Evolutionary conservation across 1,140 invertebrate genomes (phyloP).

Genomic region (Calliphora vicina): DNA sequence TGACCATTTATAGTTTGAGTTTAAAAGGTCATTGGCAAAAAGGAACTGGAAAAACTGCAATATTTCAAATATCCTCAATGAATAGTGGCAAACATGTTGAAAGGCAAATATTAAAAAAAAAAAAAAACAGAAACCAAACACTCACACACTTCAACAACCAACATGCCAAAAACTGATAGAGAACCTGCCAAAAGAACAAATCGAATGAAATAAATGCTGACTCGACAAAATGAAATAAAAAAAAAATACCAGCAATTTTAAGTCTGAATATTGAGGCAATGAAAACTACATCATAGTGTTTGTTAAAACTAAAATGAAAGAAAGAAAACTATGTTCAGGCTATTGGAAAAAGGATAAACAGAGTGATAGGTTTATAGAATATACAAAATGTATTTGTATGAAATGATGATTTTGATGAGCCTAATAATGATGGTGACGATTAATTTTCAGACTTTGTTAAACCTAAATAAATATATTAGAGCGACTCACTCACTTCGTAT

Average conservation of each 20-base stretch:
- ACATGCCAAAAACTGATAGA: conserved; percentile 5
- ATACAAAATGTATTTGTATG: no score
- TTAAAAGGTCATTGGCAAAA: conserved; percentile 5
- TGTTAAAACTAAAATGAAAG: no score
- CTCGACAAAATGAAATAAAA: not conserved
- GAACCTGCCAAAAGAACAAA: not conserved
- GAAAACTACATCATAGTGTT: not conserved
- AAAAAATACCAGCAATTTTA: not conserved
- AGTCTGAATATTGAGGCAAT: not conserved
- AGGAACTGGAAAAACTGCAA: not conserved
- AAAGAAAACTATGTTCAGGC: no score
- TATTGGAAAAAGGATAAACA: no score
- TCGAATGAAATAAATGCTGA: not conserved
- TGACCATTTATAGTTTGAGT: not conserved
- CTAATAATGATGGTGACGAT: no score
- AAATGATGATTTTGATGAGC: no score
- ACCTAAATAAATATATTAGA: no score
- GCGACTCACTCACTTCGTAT: no score
- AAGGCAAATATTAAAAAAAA: not conserved
- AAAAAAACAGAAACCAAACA: no score
- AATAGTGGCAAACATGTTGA: not conserved
- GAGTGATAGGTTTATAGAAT: no score
- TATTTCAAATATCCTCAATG: not conserved
- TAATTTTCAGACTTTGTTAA: no score
- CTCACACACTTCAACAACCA: not conserved